These are phyloP conservation scores for Phataginus tetradactyla DNA, from an alignment of 2,797 vertebrate genomes.

Conservation along the genomic window DNA sequence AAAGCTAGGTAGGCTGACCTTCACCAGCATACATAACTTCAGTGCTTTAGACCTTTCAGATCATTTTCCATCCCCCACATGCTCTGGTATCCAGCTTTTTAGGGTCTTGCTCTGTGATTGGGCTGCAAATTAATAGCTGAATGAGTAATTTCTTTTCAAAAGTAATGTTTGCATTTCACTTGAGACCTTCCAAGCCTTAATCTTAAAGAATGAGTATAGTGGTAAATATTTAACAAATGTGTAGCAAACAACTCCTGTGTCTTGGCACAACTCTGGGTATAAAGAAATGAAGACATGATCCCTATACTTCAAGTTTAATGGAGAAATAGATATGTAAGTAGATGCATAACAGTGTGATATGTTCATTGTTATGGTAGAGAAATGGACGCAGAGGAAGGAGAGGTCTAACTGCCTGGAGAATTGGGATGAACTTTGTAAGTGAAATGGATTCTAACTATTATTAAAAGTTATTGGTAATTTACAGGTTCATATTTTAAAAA, in stretches of 20 bases:
- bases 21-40: not conserved
- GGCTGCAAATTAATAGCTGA: not conserved
- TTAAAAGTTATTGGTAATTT: not conserved
- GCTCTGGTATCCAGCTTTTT: not conserved
- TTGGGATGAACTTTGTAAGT: not conserved
- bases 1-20: not conserved
- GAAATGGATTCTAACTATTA: not conserved
- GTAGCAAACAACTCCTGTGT: not conserved
- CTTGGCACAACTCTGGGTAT: not conserved
- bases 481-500: not conserved
- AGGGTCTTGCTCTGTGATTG: not conserved
- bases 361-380: not conserved
- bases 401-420: not conserved
- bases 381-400: not conserved
- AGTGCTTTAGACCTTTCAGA: not conserved
- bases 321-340: not conserved
- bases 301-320: not conserved
- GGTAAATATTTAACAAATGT: slow-evolving; percentile 23
- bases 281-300: not conserved
- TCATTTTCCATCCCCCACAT: not conserved
- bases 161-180: not conserved
- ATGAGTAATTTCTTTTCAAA: not conserved
- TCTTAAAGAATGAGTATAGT: not conserved
- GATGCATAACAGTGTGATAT: not conserved
- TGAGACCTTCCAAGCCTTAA: not conserved